phyloP scores from a whole-genome alignment of 1,140 invertebrate genomes.

The Drosophila azteca region DNA sequence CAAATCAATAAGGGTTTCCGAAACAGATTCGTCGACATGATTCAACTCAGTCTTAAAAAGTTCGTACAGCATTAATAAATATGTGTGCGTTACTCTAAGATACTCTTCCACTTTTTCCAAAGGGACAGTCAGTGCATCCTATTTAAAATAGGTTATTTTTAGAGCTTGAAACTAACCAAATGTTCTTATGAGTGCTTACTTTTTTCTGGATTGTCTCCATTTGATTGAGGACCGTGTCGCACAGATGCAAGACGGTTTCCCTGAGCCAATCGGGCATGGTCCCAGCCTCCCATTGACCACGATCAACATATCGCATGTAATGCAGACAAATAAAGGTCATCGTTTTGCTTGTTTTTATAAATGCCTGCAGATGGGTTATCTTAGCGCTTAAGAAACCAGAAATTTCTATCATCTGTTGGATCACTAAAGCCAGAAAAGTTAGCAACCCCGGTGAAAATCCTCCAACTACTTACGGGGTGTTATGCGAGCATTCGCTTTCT shows the following conservation, averaged over 20 bases:
- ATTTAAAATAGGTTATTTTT: background rate
- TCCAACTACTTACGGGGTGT: conserved; percentile 31
- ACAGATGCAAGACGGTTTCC: conserved; percentile 49
- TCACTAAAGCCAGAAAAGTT: conserved; percentile 21
- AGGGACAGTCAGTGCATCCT: conserved; percentile 24
- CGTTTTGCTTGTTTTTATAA: conserved; percentile 47
- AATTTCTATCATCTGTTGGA: conserved; percentile 39
- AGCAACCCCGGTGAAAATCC: no score
- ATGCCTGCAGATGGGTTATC: conserved; percentile 16
- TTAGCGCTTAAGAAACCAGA: conserved; percentile 17
- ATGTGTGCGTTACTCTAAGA: conserved; percentile 24
- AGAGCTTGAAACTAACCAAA: background rate
- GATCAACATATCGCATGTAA: conserved; percentile 13
- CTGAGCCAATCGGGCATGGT: conserved; percentile 44
- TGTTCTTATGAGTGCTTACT: conserved; percentile 3
- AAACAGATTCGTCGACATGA: conserved; percentile 20
- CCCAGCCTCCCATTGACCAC: background rate
- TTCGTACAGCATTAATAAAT: conserved; percentile 45
- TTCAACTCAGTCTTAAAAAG: conserved; percentile 27
- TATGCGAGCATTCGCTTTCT: conserved; percentile 14
- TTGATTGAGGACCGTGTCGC: conserved; percentile 30
- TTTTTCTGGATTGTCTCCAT: conserved; percentile 18
- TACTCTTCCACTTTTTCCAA: conserved; percentile 33
- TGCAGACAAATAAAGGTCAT: conserved; percentile 49
- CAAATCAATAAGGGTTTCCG: conserved; percentile 23